Evolutionary conservation across 2,888 invertebrate species (phyloP).

Genomic region (Cosmia pyralina): DNA sequence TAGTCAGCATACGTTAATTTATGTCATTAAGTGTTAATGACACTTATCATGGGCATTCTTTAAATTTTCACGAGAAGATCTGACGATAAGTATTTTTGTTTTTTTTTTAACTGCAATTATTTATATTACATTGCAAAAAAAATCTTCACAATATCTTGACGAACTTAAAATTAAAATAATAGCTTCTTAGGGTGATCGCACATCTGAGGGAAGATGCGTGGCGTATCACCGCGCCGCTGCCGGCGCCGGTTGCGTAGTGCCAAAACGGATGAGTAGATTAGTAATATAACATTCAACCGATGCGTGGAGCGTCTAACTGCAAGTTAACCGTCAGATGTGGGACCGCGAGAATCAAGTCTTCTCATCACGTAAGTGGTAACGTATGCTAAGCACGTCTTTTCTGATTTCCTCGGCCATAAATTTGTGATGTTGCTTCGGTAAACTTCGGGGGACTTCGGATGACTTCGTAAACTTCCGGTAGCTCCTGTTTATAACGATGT

Average conservation of each 20-base stretch:
- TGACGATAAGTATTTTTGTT: no score
- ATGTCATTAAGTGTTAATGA: no score
- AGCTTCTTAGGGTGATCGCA: not conserved
- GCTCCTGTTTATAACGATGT: slow-evolving; percentile 58
- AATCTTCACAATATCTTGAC: no score
- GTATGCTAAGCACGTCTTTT: slow-evolving; percentile 14
- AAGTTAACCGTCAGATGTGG: not conserved
- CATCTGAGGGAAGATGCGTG: not conserved
- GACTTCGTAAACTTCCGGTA: slow-evolving; percentile 10
- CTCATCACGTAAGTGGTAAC: slow-evolving; percentile 4
- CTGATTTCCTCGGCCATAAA: not conserved
- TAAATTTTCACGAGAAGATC: no score
- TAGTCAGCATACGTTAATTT: slow-evolving; percentile 44
- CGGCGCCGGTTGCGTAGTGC: not conserved
- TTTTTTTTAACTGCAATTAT: no score
- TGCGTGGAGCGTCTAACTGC: not conserved
- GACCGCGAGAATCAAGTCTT: not conserved
- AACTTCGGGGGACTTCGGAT: slow-evolving; percentile 35
- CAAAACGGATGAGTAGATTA: not conserved
- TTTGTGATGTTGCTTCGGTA: slow-evolving; percentile 20
- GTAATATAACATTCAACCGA: no score
- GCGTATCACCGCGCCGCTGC: not conserved
- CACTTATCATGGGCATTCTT: not conserved
- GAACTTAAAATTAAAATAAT: slow-evolving; percentile 2
- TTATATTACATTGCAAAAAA: no score